phyloP scores from a whole-genome alignment of 2,888 invertebrate species.

The Periphyllus acericola region DNA sequence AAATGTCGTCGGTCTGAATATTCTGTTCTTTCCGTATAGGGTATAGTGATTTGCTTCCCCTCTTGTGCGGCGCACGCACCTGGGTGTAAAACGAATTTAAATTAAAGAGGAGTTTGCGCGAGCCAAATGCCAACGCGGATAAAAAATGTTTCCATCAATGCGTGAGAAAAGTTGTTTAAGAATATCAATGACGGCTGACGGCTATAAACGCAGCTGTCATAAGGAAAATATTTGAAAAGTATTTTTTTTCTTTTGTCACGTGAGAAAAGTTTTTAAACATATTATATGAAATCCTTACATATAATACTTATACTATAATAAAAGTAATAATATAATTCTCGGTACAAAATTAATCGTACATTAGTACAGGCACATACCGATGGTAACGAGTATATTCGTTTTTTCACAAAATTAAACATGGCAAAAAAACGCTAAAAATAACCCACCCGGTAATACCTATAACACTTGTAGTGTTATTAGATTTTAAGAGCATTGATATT shows the following conservation, averaged over 20 bases:
- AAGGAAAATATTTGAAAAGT: not conserved
- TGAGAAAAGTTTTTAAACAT: not conserved
- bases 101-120: constrained; percentile 26
- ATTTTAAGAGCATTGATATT: too few species aligned
- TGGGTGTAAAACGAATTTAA: constrained; percentile 43
- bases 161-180: constrained; percentile 6
- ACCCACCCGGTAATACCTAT: too few species aligned
- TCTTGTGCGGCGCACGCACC: not conserved
- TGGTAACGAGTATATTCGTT: not conserved
- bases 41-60: constrained; percentile 13
- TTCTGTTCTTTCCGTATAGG: constrained; percentile 13
- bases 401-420: not conserved
- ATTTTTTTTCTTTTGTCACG: not conserved
- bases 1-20: constrained; percentile 4
- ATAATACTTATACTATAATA: not conserved
- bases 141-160: constrained; percentile 12
- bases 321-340: not conserved
- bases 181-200: not conserved
- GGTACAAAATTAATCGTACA: not conserved
- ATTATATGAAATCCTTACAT: not conserved
- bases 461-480: too few species aligned
- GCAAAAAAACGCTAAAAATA: not conserved
- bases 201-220: not conserved
- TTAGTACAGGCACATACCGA: too few species aligned
- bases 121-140: not conserved